Base-by-base conservation (phyloP, 2,113 vertebrate genomes). In the Megalops atlanticus region DNA sequence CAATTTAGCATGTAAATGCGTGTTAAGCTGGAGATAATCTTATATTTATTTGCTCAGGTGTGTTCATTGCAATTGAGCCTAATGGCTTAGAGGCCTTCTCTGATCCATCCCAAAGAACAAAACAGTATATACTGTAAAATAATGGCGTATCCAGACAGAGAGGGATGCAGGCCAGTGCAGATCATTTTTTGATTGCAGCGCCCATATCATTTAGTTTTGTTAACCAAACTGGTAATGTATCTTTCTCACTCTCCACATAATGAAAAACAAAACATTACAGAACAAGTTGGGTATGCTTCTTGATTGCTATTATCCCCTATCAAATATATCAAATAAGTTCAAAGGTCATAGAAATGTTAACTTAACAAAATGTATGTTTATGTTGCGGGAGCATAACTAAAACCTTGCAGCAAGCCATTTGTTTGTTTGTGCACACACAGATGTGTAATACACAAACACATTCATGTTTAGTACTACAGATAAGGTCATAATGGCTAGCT, bases 401-500 rank as follows among this genome's bases (percentile, higher is more conserved):
- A 54, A 54, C 18, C 3, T 54, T 54, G 18, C 47, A 54, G 18
- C 18, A 49, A 49, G 12, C 47, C 18, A 14, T 49, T 21, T 54
- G 7, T 24, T 54, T 54, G 49, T 21, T 54, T 54, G 49, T 54
- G 49, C 24, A 71, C 3, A 38, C 1, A 71, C 11, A 71, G 31
- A 38, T 4, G 69, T 5, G 10, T n/a, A n/a, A 52, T 16, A 52
- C 7, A 27, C 27, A 35, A 72, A 72, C 21, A 39, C 16, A 72
- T 72, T 72, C 21, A 52, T 49, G 27, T 49, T 38, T 27, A 33
- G 5, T 33, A 11, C 36, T 74, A 4, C 21, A 39, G 38, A 74
- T 74, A 74, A 43, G 38, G 24, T 41, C 24, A 40, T 74, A 43
- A 74, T 74, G 39, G 38, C 35, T 43, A 76, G 16, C 49, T 84